Evolutionary conservation across 2,113 vertebrate genomes (phyloP), one percentile per base, ranked within the genome.

Genomic region (Zapornia atra): DNA sequence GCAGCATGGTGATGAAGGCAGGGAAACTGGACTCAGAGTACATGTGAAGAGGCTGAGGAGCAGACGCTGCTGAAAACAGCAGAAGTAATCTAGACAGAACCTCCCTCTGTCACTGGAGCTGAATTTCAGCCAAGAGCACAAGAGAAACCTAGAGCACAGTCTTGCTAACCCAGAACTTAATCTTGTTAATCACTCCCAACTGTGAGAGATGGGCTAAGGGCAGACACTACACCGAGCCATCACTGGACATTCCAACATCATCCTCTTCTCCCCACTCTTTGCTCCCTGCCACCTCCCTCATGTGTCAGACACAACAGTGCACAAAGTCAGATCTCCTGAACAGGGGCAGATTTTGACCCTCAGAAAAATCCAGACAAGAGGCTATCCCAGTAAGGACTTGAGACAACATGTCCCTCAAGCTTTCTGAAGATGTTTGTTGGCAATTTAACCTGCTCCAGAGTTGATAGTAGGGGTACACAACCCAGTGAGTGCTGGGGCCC

Each of bases 231-330:
- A 4, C 70, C 78, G 71, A 54, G 42, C 26, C 53, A 25, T 31
- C 1, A 0, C n/a, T 0, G 6, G 11, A 14, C 76, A 68, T 88
- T 79, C 70, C 71, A 38, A 9, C 68, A 80, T 69, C 51, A 80
- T 60, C 38, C 38, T 75, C 7, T 50, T 53, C 56, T 92, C 46
- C 38, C 20, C 4, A 4, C 22, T 57, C 57, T 73, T 29, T 33
- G 12, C 44, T 77, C 72, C 53, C 59, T 57, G 34, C 16, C 4
- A 0, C 21, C 48, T 75, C 48, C 48, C 28, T 86, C 29, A 64
- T 44, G 29, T 73, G 50, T 78, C 0, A 0, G 21, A 28, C 26
- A 8, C 9, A 10, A 5, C 1, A 0, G 15, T 18, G 56, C n/a
- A 9, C 46, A 21, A 11, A 44, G 10, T 51, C 70, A 59, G 46